Evolutionary conservation across 2,797 vertebrate species (phyloP).

Genomic region (Brotogeris chrysoptera): DNA sequence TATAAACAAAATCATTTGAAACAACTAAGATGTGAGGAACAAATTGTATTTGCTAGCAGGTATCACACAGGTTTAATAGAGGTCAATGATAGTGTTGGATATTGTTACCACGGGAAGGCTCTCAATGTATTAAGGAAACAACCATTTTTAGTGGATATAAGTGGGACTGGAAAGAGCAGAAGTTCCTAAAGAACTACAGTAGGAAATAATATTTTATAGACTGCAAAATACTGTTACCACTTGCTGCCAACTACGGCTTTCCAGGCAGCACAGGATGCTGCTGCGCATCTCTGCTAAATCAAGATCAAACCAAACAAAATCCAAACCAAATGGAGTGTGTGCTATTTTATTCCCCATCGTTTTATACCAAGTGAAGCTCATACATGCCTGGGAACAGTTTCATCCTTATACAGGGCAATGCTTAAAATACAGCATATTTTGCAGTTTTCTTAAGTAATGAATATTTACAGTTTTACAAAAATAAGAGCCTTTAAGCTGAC

Average conservation of each 20-base stretch:
- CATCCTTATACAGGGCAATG: background rate
- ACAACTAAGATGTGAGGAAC: background rate
- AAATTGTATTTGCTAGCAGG: background rate
- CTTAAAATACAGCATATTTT: background rate
- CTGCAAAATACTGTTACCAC: background rate
- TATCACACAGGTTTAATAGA: background rate
- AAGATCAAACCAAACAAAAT: background rate
- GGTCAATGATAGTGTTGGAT: background rate
- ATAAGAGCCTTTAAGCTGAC: background rate
- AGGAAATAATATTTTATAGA: background rate
- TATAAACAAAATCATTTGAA: background rate
- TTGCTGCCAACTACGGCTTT: background rate
- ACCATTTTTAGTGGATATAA: background rate
- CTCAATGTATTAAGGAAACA: background rate
- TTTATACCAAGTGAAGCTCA: background rate
- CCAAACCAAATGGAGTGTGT: background rate
- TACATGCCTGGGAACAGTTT: background rate
- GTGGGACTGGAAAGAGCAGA: background rate
- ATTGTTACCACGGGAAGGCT: background rate
- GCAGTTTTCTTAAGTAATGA: background rate
- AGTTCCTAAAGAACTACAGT: background rate
- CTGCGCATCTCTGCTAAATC: background rate
- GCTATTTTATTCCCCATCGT: background rate
- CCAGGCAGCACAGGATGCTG: background rate
- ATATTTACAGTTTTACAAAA: background rate